Conservation (phyloP, 2,888 invertebrate species). For the Lasioglossum malachurum region DNA sequence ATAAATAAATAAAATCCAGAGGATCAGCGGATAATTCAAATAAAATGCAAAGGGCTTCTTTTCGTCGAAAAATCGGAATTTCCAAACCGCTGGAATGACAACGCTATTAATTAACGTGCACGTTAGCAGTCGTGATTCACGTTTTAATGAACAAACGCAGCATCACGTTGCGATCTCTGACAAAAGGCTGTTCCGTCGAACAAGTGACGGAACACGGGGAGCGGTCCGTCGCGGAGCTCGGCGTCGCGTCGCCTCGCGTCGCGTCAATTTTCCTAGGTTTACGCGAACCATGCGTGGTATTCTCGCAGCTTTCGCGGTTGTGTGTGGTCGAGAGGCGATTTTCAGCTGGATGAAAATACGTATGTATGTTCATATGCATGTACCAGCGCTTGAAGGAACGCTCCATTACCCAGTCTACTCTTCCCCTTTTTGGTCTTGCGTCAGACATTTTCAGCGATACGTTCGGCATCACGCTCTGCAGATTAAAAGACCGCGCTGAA, state of each 20-base stretch:
- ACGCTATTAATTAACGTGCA: not conserved
- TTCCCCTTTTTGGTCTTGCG: conserved; percentile 23
- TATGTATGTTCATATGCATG: not conserved
- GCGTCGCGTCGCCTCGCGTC: conserved; percentile 13
- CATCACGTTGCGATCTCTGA: not conserved
- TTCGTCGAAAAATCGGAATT: not conserved
- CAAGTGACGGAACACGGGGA: conserved; percentile 10
- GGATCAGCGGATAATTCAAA: not conserved
- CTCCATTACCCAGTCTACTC: conserved; percentile 49
- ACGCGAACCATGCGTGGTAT: not conserved
- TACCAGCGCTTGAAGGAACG: conserved; percentile 26
- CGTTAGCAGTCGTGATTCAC: not conserved
- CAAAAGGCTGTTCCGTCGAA: conserved; percentile 24
- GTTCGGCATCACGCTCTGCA: conserved; percentile 16
- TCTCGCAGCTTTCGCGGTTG: not conserved
- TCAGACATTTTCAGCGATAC: conserved; percentile 42
- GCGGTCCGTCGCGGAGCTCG: conserved; percentile 2
- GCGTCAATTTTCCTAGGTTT: conserved; percentile 14
- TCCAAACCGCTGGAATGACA: not conserved
- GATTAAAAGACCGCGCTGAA: conserved; percentile 34
- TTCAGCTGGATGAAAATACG: conserved; percentile 16
- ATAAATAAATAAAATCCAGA: no score
- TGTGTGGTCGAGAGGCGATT: conserved; percentile 31
- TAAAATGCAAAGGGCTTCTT: not conserved
- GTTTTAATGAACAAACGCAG: not conserved